Evolutionary conservation across 2,113 vertebrate species (phyloP), one percentile per base, ranked within the genome.

Genomic region (Colossoma macropomum): DNA sequence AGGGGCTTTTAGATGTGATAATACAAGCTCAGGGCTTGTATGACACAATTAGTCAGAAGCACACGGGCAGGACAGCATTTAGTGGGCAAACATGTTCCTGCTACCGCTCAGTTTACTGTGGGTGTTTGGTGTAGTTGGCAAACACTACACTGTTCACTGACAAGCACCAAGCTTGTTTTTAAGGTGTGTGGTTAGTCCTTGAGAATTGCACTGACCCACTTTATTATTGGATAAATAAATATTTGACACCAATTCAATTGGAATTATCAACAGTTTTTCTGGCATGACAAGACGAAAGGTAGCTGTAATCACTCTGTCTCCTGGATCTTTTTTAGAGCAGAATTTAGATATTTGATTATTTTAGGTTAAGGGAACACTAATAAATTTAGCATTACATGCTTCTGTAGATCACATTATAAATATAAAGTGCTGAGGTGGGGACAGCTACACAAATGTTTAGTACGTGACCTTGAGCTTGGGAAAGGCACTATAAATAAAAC

Each of bases 61-160:
- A 71, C 82, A 76, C 75, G 63, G 66, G 54, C 75, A 63, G 68
- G 27, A 78, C 66, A 78, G 75, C 66, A 63, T 78, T 75, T 72
- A 66, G 52, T 71, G 27, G 65, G 56, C 41, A 68, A 68, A 68
- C 65, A 32, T 34, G 30, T 34, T 68, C 28, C 27, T 34, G 65
- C 9, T 34, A 9, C 4, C 6, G 8, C 1, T 34, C 16, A 34
- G n/a, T 19, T 68, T 68, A 32, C 28, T 34, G 16, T 65, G 15
- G 62, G 12, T 27, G 15, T 62, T 62, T 27, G 60, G 23, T 62
- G 23, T 68, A 68, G 65, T 15, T 8, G 27, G 16, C 30, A 68
- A 34, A 68, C 65, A 68, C 16, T 68, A 34, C 16, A 34, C 65
- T 34, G 17, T 30, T 6, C 28, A 34, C 65, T 6, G 63, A 68